These are phyloP conservation scores for Emberiza fucata DNA, from an alignment of 2,113 vertebrate genomes.

Conservation along the genomic window DNA sequence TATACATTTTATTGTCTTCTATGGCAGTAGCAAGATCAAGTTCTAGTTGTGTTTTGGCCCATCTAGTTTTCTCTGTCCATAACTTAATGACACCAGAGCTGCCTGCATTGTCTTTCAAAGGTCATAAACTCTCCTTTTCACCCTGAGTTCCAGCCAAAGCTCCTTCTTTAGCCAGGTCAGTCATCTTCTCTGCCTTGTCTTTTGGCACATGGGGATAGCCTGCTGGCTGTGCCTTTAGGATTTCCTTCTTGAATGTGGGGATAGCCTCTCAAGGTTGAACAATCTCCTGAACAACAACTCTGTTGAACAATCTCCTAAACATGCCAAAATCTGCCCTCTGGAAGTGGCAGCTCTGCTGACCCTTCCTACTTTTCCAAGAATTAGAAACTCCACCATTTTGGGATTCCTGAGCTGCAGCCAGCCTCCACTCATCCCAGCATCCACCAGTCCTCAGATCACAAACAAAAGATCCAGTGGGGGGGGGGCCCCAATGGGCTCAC, in stretches of 20 bases:
- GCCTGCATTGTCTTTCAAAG: neutral
- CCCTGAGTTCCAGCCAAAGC: neutral
- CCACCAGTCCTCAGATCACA: neutral
- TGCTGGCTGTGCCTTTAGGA: neutral
- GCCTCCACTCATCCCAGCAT: neutral
- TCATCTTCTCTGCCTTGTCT: neutral
- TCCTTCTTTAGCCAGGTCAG: neutral
- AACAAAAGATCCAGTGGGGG: neutral
- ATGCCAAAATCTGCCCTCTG: neutral
- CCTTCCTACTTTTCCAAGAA: neutral
- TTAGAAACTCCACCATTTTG: neutral
- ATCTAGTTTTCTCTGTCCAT: neutral
- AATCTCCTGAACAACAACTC: neutral
- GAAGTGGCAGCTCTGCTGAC: neutral
- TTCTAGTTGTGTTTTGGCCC: neutral
- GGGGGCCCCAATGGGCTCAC: rapidly evolving
- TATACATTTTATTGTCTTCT: neutral
- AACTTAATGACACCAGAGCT: neutral
- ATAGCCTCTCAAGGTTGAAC: neutral
- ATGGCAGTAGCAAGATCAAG: neutral
- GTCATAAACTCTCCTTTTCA: neutral
- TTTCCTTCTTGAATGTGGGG: neutral
- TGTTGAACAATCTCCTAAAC: neutral
- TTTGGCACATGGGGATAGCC: neutral
- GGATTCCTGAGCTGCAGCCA: neutral